Conservation (phyloP, 2,113 vertebrate species). For the Takifugu bimaculatus region DNA sequence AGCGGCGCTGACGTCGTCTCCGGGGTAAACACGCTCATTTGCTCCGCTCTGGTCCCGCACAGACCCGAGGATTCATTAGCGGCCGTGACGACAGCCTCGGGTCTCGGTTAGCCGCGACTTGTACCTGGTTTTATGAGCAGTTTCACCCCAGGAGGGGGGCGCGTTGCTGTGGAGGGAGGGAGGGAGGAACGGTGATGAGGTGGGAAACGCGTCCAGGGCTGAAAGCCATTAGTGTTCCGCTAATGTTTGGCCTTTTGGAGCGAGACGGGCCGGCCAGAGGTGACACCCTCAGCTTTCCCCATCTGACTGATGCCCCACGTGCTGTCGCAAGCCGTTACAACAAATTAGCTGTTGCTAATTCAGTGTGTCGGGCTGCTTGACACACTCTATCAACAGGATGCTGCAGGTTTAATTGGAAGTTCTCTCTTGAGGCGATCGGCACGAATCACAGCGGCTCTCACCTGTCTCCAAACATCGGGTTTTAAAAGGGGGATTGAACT, state of each 20-base stretch:
- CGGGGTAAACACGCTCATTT: constrained; percentile 23
- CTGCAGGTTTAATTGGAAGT: too few species aligned
- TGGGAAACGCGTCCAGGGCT: constrained; percentile 37
- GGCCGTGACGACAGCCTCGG: constrained; percentile 23
- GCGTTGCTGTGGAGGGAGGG: background rate
- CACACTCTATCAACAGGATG: too few species aligned
- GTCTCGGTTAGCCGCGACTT: background rate
- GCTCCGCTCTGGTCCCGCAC: constrained; percentile 15
- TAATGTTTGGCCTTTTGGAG: constrained; percentile 21
- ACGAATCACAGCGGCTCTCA: too few species aligned
- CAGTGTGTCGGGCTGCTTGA: background rate
- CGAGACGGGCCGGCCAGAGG: constrained; percentile 1
- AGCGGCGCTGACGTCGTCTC: constrained; percentile 41
- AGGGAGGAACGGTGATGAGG: constrained; percentile 29
- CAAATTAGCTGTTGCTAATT: constrained; percentile 17
- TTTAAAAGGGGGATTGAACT: too few species aligned
- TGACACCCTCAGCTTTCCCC: constrained; percentile 15
- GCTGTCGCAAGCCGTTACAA: constrained; percentile 8
- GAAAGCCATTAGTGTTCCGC: constrained; percentile 55
- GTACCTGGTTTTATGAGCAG: constrained; percentile 43
- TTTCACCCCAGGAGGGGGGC: constrained; percentile 29
- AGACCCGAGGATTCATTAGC: constrained; percentile 50
- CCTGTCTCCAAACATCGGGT: too few species aligned
- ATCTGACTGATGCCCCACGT: background rate
- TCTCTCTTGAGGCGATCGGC: too few species aligned